Percentiles rank a stretch among this genome's conserved stretches.
These are phyloP conservation scores for Metallyticus violacea DNA, from an alignment of 2,888 invertebrate genomes.

Conservation along the genomic window DNA sequence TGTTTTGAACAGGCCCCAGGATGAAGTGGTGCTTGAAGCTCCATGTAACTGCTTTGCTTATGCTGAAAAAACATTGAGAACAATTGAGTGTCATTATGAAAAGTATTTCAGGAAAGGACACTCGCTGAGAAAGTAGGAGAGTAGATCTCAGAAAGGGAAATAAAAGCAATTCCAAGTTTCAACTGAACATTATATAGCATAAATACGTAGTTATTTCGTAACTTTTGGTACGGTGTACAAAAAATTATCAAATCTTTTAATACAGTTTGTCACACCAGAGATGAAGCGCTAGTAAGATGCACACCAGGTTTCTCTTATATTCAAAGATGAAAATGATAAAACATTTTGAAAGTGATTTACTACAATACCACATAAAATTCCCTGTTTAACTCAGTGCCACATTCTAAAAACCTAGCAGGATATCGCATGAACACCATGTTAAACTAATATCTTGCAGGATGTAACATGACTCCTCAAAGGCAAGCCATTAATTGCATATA, in stretches of 20 bases:
- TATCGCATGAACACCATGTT: neutral
- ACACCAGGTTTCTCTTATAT: neutral
- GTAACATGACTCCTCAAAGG: neutral
- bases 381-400: neutral
- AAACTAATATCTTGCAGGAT: neutral
- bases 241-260: neutral
- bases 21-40: neutral
- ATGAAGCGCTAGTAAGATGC: neutral
- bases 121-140: neutral
- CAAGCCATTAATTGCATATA: neutral
- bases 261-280: neutral
- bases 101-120: neutral
- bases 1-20: neutral
- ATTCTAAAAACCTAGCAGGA: neutral
- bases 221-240: neutral
- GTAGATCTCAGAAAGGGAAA: neutral
- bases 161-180: neutral
- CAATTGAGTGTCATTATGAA: neutral
- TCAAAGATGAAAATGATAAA: neutral
- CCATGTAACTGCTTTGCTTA: neutral
- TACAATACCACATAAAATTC: neutral
- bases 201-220: neutral
- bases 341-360: neutral
- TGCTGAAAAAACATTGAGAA: neutral
- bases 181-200: neutral